phyloP scores from a whole-genome alignment of 2,888 invertebrate genomes.

The Plagodis pulveraria region DNA sequence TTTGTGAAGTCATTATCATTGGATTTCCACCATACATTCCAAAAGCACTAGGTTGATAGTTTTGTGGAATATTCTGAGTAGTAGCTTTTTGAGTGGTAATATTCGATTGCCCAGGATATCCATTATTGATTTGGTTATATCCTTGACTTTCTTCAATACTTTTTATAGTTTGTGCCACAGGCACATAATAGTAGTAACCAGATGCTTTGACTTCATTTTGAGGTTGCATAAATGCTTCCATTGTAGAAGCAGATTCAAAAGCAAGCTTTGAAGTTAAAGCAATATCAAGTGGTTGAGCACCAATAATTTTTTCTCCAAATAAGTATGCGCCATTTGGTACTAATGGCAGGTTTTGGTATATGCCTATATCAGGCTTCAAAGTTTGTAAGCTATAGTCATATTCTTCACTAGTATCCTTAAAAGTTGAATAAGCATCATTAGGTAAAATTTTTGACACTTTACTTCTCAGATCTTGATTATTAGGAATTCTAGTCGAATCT shows the following conservation, averaged over 20 bases:
- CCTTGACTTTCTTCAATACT: background rate
- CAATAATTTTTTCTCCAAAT: background rate
- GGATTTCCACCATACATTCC: conserved; percentile 29
- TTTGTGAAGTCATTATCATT: conserved; percentile 22
- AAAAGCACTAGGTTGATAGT: conserved; percentile 23
- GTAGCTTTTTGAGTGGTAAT: conserved; percentile 1
- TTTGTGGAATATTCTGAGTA: conserved; percentile 1
- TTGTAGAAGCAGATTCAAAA: background rate
- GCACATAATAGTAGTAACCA: conserved; percentile 2
- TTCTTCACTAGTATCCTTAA: background rate
- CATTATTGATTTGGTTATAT: conserved; percentile 7
- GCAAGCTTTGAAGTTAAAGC: background rate
- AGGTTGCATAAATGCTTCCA: background rate
- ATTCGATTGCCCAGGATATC: background rate
- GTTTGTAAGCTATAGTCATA: conserved; percentile 2
- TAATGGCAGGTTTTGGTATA: background rate
- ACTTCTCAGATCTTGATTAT: background rate
- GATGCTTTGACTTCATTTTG: background rate
- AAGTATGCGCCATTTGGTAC: background rate
- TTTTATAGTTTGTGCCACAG: background rate
- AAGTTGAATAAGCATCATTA: conserved; percentile 5
- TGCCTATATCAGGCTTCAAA: background rate
- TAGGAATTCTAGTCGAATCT: background rate
- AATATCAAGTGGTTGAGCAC: conserved; percentile 1
- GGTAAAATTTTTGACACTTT: background rate